Percentiles rank a stretch among this genome's conserved stretches.
Evolutionary conservation across 2,888 invertebrate species (phyloP).

Genomic region (Tethea ocularis): DNA sequence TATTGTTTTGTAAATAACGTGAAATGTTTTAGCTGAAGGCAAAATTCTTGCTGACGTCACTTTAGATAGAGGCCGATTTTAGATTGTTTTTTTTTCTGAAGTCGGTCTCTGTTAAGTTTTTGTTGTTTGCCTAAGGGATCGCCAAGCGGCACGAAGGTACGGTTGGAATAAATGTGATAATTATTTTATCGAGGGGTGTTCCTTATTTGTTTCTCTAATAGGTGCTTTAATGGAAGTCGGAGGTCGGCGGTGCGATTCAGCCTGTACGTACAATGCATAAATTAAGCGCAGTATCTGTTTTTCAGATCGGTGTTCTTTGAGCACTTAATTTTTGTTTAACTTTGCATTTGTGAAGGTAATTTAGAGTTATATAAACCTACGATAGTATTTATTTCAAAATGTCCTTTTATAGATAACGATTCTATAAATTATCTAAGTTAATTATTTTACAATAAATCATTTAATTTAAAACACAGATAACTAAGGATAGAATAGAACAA

Average conservation of each 20-base stretch:
- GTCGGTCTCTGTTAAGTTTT: slow-evolving; percentile 60
- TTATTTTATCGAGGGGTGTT: slow-evolving; percentile 79
- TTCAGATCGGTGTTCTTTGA: slow-evolving; percentile 42
- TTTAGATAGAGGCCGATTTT: slow-evolving; percentile 61
- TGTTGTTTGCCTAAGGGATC: slow-evolving; percentile 57
- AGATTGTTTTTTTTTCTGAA: slow-evolving; percentile 68
- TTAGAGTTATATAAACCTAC: no score
- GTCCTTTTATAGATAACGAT: no score
- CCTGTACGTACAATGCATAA: slow-evolving; percentile 67
- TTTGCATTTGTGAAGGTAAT: slow-evolving; percentile 12
- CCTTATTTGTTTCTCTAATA: slow-evolving; percentile 83
- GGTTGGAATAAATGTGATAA: slow-evolving; percentile 78
- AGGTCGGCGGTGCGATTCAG: slow-evolving; percentile 51
- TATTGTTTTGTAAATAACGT: slow-evolving; percentile 62
- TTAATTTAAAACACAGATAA: background rate
- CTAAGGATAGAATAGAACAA: slow-evolving; percentile 28
- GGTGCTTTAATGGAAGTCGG: slow-evolving; percentile 76
- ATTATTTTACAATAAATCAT: background rate
- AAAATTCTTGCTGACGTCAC: slow-evolving; percentile 77
- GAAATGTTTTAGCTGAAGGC: slow-evolving; percentile 49
- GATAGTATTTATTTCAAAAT: no score
- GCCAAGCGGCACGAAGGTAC: slow-evolving; percentile 47
- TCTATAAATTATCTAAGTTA: background rate
- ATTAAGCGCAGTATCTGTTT: slow-evolving; percentile 61
- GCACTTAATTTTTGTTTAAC: slow-evolving; percentile 26